These are phyloP conservation scores for Tachystola acroxantha DNA, from an alignment of 2,888 invertebrate genomes.

Conservation along the genomic window DNA sequence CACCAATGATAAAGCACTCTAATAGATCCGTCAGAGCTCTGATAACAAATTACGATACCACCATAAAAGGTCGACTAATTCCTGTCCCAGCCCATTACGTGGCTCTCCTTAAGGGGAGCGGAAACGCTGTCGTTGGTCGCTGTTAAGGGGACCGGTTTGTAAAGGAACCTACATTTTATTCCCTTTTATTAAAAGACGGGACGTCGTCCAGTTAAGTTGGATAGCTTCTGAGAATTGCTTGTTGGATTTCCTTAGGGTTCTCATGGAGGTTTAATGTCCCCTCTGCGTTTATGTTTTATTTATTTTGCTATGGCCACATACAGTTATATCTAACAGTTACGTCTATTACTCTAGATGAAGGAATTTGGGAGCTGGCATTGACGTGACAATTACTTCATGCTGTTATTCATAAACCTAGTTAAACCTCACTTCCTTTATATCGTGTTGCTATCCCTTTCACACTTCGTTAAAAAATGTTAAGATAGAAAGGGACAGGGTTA, in stretches of 20 bases:
- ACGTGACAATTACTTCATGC: too few species aligned
- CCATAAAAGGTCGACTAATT: background rate
- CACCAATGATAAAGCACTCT: background rate
- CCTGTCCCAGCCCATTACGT: background rate
- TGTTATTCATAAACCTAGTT: too few species aligned
- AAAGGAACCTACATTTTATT: conserved; percentile 26
- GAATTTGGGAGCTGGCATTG: too few species aligned
- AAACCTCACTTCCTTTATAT: too few species aligned
- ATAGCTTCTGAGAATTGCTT: conserved; percentile 1
- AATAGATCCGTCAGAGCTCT: conserved; percentile 7
- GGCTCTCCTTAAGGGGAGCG: conserved; percentile 2
- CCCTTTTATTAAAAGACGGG: conserved; percentile 5
- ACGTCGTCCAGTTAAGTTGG: background rate
- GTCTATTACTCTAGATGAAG: too few species aligned
- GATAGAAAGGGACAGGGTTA: too few species aligned
- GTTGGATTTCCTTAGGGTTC: background rate
- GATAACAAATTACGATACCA: conserved; percentile 6
- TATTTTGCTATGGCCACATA: too few species aligned
- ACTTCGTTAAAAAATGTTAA: too few species aligned
- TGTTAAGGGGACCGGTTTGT: conserved; percentile 13
- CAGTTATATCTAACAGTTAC: too few species aligned
- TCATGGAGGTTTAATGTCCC: background rate
- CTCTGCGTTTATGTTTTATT: too few species aligned
- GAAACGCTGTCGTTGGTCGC: conserved; percentile 4
- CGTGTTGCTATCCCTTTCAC: too few species aligned